These are phyloP conservation scores for Dryobotodes eremita DNA, from an alignment of 2,888 invertebrate species.

Conservation along the genomic window DNA sequence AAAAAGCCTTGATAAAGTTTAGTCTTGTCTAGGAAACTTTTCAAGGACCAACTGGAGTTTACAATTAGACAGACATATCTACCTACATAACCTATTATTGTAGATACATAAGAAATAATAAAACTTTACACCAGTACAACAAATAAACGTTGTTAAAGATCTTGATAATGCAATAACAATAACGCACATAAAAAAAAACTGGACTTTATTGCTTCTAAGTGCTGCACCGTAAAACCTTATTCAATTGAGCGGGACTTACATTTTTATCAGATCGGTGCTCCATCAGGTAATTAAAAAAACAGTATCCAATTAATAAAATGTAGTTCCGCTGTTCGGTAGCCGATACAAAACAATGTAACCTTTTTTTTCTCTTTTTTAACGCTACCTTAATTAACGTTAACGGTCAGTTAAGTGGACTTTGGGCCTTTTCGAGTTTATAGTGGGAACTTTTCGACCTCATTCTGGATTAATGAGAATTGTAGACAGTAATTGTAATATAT, in stretches of 20 bases:
- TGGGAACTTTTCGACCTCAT: constrained; percentile 65
- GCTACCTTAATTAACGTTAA: constrained; percentile 85
- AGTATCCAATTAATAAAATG: constrained; percentile 88
- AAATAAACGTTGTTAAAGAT: constrained; percentile 42
- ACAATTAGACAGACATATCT: background rate
- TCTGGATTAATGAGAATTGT: constrained; percentile 47
- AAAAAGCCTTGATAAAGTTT: background rate
- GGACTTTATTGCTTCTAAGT: constrained; percentile 65
- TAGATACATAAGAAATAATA: constrained; percentile 10
- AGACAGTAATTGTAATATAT: constrained; percentile 37
- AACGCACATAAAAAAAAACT: constrained; percentile 50
- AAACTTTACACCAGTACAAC: constrained; percentile 17
- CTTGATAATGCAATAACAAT: constrained; percentile 52
- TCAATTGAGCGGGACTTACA: constrained; percentile 61
- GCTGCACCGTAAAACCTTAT: constrained; percentile 63
- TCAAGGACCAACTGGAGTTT: background rate
- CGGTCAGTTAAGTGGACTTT: constrained; percentile 74
- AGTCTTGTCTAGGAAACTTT: background rate
- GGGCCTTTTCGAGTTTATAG: constrained; percentile 59
- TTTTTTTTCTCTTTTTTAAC: constrained; percentile 77
- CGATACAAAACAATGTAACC: constrained; percentile 82
- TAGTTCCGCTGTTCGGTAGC: constrained; percentile 77
- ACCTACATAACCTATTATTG: background rate
- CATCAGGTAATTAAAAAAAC: constrained; percentile 85
- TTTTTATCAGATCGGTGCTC: constrained; percentile 78